Percentiles rank a stretch among this genome's conserved stretches.
phyloP scores from a whole-genome alignment of 1,140 invertebrate genomes.

The Drosophila erecta region DNA sequence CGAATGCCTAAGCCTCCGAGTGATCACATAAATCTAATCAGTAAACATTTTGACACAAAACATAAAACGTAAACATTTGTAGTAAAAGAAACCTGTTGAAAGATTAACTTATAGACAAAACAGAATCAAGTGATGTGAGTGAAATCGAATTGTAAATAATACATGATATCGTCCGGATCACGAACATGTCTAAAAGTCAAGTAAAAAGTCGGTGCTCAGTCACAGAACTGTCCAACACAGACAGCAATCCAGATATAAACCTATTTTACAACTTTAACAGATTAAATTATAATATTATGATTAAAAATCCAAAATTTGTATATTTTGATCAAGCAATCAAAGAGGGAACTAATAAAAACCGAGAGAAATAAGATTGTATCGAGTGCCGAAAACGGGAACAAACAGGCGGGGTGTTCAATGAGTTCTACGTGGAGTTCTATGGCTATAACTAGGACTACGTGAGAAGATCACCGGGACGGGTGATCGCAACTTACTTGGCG shows the following conservation, averaged over 20 bases:
- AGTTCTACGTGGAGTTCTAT: background rate
- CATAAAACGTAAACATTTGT: background rate
- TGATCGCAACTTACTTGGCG: slow-evolving; percentile 73
- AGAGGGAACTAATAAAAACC: background rate
- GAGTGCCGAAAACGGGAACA: slow-evolving; percentile 5
- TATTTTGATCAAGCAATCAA: background rate
- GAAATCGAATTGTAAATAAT: slow-evolving; percentile 16
- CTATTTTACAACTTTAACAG: background rate
- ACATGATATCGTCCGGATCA: slow-evolving; percentile 11
- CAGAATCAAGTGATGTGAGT: slow-evolving; percentile 5
- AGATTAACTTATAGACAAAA: background rate
- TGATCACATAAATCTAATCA: background rate
- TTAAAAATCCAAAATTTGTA: background rate
- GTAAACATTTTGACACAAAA: background rate
- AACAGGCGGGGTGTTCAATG: slow-evolving; percentile 14
- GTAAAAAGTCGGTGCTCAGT: slow-evolving; percentile 3
- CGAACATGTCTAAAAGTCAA: background rate
- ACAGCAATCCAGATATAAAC: slow-evolving; percentile 1
- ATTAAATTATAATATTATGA: background rate
- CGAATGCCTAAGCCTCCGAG: background rate
- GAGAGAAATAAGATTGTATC: background rate
- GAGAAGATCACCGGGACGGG: slow-evolving; percentile 28
- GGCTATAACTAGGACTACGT: slow-evolving; percentile 19
- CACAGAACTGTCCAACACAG: slow-evolving; percentile 16
- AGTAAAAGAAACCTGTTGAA: background rate